A percentile compares a stretch with the other conserved stretches of the same genome.
Evolutionary conservation across 2,797 vertebrate genomes (phyloP).

Genomic region (Ispidina picta): DNA sequence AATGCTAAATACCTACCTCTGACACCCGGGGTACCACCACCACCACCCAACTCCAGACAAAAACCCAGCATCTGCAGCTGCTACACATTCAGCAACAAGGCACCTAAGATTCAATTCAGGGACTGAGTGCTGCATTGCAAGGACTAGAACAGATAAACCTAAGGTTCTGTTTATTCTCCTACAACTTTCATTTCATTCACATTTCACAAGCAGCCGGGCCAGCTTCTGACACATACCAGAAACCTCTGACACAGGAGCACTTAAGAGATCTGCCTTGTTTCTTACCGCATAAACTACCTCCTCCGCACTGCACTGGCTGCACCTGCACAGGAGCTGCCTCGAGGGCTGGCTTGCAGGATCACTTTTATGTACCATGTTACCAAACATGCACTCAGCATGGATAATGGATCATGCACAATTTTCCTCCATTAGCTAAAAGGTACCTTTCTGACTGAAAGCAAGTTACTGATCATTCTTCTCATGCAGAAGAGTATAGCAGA

Average conservation of each 20-base stretch:
- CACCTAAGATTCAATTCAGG: neutral
- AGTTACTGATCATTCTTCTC: neutral
- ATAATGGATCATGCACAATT: neutral
- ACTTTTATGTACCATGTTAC: neutral
- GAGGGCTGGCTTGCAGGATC: neutral
- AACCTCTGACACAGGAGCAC: neutral
- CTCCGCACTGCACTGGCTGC: neutral
- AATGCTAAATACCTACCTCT: neutral
- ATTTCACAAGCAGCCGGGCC: neutral
- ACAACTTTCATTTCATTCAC: neutral
- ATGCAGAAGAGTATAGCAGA: neutral
- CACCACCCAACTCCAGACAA: neutral
- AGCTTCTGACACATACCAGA: neutral
- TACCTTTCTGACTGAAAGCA: neutral
- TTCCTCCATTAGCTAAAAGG: neutral
- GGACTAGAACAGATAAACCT: neutral
- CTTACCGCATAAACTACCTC: neutral
- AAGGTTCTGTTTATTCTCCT: neutral
- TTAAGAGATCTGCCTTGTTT: neutral
- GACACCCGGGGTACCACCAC: neutral
- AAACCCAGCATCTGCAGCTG: neutral
- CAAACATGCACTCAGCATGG: neutral
- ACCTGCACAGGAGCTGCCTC: neutral
- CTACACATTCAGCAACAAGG: neutral
- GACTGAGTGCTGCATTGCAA: neutral